These are phyloP conservation scores for Catotricha subobsoleta DNA, from an alignment of 2,888 invertebrate genomes.

Conservation along the genomic window DNA sequence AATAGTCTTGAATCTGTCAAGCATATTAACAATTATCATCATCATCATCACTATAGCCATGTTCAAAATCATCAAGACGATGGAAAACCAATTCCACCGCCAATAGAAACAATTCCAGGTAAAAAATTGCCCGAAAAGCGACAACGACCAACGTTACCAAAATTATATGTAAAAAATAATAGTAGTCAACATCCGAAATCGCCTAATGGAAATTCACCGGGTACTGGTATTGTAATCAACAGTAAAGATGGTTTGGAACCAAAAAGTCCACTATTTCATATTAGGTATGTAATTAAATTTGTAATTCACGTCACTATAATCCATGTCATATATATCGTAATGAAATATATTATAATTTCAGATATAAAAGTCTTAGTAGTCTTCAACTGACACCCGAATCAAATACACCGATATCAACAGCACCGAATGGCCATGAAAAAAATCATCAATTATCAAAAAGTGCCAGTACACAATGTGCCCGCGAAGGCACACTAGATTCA, in stretches of 20 bases:
- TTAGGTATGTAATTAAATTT: constrained; percentile 22
- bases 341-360: constrained; percentile 11
- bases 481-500: constrained; percentile 73
- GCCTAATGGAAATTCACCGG: constrained; percentile 33
- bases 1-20: constrained; percentile 28
- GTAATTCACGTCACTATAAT: neutral
- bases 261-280: constrained; percentile 30
- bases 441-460: constrained; percentile 17
- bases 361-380: constrained; percentile 31
- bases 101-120: constrained; percentile 78
- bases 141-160: constrained; percentile 52
- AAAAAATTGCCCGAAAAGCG: constrained; percentile 64
- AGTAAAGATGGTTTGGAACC: constrained; percentile 28
- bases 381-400: constrained; percentile 29
- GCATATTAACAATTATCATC: constrained; percentile 22
- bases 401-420: constrained; percentile 28
- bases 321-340: neutral
- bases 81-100: constrained; percentile 72
- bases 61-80: constrained; percentile 29
- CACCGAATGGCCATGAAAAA: constrained; percentile 20
- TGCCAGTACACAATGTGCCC: constrained; percentile 28
- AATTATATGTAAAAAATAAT: constrained; percentile 61
- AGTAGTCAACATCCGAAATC: constrained; percentile 25
- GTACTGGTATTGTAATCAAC: constrained; percentile 48
- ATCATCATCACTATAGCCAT: constrained; percentile 13